Base-by-base conservation (phyloP, 2,797 vertebrate genomes). In the Phyllotis vaccarum region DNA sequence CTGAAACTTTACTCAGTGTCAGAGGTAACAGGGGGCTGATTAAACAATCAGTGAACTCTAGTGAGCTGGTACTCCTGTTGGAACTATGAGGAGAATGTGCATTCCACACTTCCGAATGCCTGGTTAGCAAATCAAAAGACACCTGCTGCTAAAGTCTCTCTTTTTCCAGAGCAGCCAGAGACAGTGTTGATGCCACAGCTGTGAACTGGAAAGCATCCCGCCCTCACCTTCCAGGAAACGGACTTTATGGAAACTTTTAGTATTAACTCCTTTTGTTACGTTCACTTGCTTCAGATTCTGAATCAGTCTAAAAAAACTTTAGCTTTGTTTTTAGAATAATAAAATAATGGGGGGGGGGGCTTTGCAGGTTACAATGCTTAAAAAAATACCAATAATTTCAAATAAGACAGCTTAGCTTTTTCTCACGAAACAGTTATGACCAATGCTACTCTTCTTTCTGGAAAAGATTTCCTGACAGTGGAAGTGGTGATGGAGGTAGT, bases 11-110 rank as follows among this genome's bases (percentile, higher is more conserved):
- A 78, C 11, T 34, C 34, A 14, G 11, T 94, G 52, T 79, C 64
- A 13, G 27, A 76, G 37, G 79, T 76, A 93, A 92, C 13, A 22
- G 19, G 11, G 11, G 91, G 24, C 13, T 60, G 52, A 7, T 46
- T 79, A 85, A 86, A 78, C 16, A 82, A 92, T 66, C 29, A 79
- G 80, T 52, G 64, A 80, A 90, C 78, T 72, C 66, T 54, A 40
- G 16, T 19, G 37, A 46, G 37, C 54, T 60, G 13, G 7, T 31
- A 76, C 29, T 58, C 72, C 9, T n/a, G 46, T 60, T 34, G 37
- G 5, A 68, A 21, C 37, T 54, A 46, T 21, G 29, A 78, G 54
- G 21, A 56, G 27, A 49, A 40, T 14, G n/a, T 70, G 21, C n/a
- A 19, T 60, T 88, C 66, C 43, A 81, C 40, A 29, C 34, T 74